phyloP scores from a whole-genome alignment of 1,140 invertebrate species.

The Solenopsis fugax region DNA sequence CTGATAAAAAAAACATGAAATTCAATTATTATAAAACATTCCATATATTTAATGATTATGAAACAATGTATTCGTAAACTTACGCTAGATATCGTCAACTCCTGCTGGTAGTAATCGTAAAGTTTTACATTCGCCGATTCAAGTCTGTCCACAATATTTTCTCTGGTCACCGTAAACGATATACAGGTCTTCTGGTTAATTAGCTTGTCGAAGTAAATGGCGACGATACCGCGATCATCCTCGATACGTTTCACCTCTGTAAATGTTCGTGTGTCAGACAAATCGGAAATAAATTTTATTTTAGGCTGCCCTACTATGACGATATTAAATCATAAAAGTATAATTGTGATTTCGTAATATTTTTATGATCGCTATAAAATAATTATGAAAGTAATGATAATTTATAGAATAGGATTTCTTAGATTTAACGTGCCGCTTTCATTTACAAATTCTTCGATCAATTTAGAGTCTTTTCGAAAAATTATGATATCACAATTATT shows the following conservation, averaged over 20 bases:
- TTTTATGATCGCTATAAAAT: conserved; percentile 7
- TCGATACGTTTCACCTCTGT: conserved; percentile 88
- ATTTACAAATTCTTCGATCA: neutral
- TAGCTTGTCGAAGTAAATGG: conserved; percentile 86
- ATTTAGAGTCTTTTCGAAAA: neutral
- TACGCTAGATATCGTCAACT: conserved; percentile 83
- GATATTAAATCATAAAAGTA: neutral
- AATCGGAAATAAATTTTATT: conserved; percentile 7
- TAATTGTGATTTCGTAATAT: neutral
- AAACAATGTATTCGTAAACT: conserved; percentile 16
- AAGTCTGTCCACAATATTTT: conserved; percentile 84
- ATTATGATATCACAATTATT: conserved; percentile 3
- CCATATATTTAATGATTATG: neutral
- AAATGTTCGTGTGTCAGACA: conserved; percentile 17
- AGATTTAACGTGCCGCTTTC: neutral
- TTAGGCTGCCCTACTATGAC: neutral
- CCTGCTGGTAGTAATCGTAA: conserved; percentile 91
- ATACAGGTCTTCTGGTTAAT: conserved; percentile 85
- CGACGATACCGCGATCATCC: conserved; percentile 84
- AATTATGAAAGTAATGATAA: neutral
- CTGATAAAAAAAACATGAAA: conserved; percentile 68
- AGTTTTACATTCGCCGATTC: conserved; percentile 89
- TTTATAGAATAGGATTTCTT: neutral
- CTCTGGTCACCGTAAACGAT: conserved; percentile 85
- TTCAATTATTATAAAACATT: neutral